Evolutionary conservation across 2,797 vertebrate genomes (phyloP).

Genomic region (Glyptemys insculpta): DNA sequence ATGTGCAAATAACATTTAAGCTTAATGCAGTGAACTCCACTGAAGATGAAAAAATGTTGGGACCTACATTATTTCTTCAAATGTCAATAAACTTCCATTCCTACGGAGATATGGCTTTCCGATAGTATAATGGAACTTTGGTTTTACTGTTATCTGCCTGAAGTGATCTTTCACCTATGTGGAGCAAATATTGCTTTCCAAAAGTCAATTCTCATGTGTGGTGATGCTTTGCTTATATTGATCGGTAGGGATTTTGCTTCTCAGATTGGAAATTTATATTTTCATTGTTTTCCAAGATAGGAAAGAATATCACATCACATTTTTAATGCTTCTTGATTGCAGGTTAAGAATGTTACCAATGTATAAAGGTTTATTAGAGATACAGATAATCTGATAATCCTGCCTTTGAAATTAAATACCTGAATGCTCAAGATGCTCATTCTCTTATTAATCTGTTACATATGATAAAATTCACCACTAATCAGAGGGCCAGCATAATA

Average conservation of each 20-base stretch:
- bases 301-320: background rate
- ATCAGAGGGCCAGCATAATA: slow-evolving; percentile 22
- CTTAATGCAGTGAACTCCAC: slow-evolving; percentile 7
- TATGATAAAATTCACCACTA: slow-evolving; percentile 1
- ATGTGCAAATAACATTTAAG: background rate
- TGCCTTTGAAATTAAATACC: slow-evolving; percentile 8
- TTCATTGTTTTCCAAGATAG: background rate
- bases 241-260: background rate
- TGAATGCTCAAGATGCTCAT: background rate
- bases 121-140: background rate
- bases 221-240: background rate
- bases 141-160: background rate
- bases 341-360: slow-evolving; percentile 1
- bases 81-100: slow-evolving; percentile 11
- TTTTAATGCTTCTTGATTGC: background rate
- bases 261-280: background rate
- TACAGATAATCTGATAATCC: background rate
- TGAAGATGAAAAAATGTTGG: background rate
- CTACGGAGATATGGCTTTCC: background rate
- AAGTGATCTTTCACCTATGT: background rate
- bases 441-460: background rate
- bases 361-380: slow-evolving; percentile 16
- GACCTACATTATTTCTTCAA: background rate
- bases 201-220: background rate
- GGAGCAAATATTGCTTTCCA: background rate